Conservation (phyloP, 2,888 invertebrate genomes). For the Platynereis dumerilii region DNA sequence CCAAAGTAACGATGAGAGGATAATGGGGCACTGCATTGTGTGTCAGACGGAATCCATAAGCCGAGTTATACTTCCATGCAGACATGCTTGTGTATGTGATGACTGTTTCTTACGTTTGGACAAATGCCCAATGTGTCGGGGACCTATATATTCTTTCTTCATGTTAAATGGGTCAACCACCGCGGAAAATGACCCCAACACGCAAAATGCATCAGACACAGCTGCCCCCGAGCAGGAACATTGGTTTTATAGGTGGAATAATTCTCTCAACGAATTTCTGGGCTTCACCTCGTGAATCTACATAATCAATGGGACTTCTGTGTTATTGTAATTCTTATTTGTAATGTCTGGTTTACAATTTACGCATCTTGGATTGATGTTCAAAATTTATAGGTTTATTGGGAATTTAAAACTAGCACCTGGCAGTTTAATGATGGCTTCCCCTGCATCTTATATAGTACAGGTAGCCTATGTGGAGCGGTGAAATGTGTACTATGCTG, state of each 20-base stretch:
- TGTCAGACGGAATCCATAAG: conserved; percentile 81
- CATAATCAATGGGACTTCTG: no score
- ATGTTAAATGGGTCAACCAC: conserved; percentile 32
- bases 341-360: no score
- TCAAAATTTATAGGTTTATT: no score
- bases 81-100: conserved; percentile 85
- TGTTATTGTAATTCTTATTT: no score
- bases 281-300: conserved; percentile 9
- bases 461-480: no score
- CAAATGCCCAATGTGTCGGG: conserved; percentile 86
- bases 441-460: no score
- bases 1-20: no score
- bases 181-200: not conserved
- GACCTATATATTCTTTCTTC: conserved; percentile 82
- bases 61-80: conserved; percentile 81
- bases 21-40: conserved; percentile 72
- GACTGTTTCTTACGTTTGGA: conserved; percentile 81
- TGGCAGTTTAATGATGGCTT: no score
- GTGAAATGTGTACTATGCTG: no score
- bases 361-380: no score
- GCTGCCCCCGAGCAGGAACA: not conserved
- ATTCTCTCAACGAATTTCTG: conserved; percentile 8
- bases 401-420: no score
- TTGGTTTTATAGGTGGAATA: conserved; percentile 17
- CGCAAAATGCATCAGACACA: not conserved